A percentile compares a stretch with the other conserved stretches of the same genome.
Conservation (phyloP, 2,888 invertebrate genomes). For the Chesias legatella region DNA sequence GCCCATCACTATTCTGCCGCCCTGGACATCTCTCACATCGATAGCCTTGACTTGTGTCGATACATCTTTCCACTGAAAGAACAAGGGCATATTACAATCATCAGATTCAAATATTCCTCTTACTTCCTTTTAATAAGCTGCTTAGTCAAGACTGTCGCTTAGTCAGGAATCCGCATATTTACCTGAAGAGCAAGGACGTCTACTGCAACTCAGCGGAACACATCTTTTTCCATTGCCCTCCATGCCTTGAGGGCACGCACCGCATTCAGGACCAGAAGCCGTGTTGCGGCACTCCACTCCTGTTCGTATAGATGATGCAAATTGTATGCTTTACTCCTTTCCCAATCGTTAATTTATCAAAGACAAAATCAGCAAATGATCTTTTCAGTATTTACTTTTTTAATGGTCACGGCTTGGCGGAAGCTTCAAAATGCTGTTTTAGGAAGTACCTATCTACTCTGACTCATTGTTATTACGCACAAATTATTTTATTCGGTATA, state of each 20-base stretch:
- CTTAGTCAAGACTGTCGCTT: too few relatives aligned
- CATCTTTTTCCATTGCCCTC: conserved; percentile 84
- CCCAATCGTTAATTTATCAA: not conserved
- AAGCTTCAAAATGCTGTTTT: too few relatives aligned
- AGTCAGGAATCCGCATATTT: too few relatives aligned
- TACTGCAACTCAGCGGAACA: conserved; percentile 80
- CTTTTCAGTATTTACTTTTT: too few relatives aligned
- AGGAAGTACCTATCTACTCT: too few relatives aligned
- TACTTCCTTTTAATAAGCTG: too few relatives aligned
- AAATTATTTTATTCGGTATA: too few relatives aligned
- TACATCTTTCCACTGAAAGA: conserved; percentile 82
- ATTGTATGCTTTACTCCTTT: not conserved
- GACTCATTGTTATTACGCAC: too few relatives aligned
- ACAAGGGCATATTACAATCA: not conserved
- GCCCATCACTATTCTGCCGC: conserved; percentile 88
- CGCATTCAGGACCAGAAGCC: conserved; percentile 90
- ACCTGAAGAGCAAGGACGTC: conserved; percentile 83
- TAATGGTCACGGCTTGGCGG: too few relatives aligned
- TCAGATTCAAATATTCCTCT: not conserved
- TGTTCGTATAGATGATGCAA: conserved; percentile 32
- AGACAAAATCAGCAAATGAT: conserved; percentile 2
- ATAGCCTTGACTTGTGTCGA: conserved; percentile 84
- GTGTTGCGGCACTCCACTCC: conserved; percentile 88
- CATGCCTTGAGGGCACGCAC: conserved; percentile 90
- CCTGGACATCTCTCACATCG: conserved; percentile 88